Percentiles rank a stretch among this genome's conserved stretches.
Evolutionary conservation across 2,888 invertebrate species (phyloP).

Genomic region (Rhimphoctona megacephalus): DNA sequence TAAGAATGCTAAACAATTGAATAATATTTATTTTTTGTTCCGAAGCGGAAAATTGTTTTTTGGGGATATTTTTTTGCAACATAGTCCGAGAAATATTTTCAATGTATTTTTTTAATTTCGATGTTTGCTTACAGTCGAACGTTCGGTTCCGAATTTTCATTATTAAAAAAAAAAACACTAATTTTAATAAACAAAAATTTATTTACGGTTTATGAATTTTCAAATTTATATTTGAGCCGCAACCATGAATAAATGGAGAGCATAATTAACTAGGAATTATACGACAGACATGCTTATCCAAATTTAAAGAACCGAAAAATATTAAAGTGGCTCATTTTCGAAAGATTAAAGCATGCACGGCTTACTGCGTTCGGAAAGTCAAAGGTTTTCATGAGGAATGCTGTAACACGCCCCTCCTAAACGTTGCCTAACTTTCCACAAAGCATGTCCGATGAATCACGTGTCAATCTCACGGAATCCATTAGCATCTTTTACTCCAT

Average conservation of each 20-base stretch:
- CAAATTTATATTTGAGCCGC: not conserved
- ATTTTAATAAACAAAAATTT: not conserved
- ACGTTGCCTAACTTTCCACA: constrained; percentile 3
- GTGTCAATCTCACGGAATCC: constrained; percentile 2
- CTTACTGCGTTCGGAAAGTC: not conserved
- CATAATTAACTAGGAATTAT: not conserved
- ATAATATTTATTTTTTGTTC: not conserved
- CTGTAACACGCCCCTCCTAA: constrained; percentile 13
- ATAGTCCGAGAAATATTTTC: not conserved
- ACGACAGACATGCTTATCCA: not conserved
- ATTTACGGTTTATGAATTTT: not conserved
- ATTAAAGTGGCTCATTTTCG: not conserved
- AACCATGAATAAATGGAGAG: not conserved
- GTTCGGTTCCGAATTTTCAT: not conserved
- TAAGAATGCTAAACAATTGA: not conserved
- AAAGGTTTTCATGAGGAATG: not conserved
- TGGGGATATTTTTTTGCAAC: not conserved
- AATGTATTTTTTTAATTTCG: not conserved
- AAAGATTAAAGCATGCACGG: not conserved
- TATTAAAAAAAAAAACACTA: not conserved
- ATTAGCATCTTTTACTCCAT: not conserved
- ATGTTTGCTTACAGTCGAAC: not conserved
- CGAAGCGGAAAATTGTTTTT: not conserved
- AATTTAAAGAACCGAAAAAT: not conserved
- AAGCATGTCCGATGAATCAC: constrained; percentile 4